Evolutionary conservation across 2,797 vertebrate genomes (phyloP).

Genomic region (Chloroceryle amazona): DNA sequence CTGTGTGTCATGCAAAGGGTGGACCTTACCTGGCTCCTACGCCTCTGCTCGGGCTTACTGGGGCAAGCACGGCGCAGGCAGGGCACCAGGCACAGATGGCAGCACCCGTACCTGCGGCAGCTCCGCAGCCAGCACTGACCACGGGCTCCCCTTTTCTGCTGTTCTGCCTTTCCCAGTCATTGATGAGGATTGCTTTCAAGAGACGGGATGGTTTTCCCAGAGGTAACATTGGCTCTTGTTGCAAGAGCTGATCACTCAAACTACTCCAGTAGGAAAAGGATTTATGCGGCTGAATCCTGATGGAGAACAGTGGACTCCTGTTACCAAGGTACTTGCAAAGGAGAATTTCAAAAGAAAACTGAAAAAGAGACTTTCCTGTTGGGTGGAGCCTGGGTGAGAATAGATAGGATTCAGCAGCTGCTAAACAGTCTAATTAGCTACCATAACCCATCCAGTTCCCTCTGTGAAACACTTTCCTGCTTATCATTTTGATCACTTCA

Average conservation of each 20-base stretch:
- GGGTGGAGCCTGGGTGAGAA: slow-evolving; percentile 11
- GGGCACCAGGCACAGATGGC: background rate
- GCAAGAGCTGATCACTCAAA: background rate
- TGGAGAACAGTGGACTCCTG: background rate
- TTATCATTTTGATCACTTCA: background rate
- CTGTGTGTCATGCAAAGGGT: background rate
- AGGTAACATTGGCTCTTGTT: background rate
- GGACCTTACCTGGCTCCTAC: slow-evolving; percentile 2
- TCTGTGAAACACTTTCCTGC: fast-evolving
- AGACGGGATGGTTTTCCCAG: background rate
- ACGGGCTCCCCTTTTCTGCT: background rate
- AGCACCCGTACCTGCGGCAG: background rate
- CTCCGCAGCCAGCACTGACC: background rate
- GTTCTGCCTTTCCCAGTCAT: background rate
- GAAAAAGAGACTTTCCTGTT: background rate
- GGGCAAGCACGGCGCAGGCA: background rate
- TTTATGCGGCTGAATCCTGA: background rate
- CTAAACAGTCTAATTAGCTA: slow-evolving; percentile 12
- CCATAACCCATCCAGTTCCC: background rate
- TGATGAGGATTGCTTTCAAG: background rate
- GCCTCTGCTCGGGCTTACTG: background rate
- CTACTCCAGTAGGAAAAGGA: background rate
- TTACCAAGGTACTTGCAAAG: background rate
- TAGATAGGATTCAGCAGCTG: background rate
- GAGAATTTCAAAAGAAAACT: background rate